These are phyloP conservation scores for Bubo blakistoni DNA, from an alignment of 2,113 vertebrate species.

Conservation along the genomic window DNA sequence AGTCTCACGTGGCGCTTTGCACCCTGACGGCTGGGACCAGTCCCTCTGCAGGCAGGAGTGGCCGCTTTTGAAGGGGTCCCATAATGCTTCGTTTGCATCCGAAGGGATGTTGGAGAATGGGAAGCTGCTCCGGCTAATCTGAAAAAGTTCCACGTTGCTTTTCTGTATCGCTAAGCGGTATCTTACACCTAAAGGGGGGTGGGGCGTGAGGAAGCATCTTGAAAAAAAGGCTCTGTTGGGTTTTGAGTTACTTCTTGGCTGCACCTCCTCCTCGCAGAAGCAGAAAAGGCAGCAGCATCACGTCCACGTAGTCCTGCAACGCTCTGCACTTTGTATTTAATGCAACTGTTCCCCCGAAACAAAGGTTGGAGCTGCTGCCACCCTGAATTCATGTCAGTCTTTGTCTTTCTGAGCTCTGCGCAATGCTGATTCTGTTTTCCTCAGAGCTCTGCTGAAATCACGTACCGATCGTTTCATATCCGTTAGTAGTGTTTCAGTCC, in stretches of 20 bases:
- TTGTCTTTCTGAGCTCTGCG: not conserved
- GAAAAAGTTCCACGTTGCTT: not conserved
- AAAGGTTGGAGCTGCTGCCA: slow-evolving; percentile 18
- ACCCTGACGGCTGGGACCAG: not conserved
- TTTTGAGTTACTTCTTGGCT: not conserved
- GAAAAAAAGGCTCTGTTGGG: not conserved
- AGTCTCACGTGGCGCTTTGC: slow-evolving; percentile 34
- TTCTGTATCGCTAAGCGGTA: not conserved
- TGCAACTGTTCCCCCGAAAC: not conserved
- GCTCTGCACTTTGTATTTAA: not conserved
- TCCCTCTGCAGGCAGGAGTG: not conserved
- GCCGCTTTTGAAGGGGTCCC: not conserved
- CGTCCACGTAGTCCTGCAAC: not conserved
- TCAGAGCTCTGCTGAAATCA: not conserved
- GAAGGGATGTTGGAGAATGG: not conserved
- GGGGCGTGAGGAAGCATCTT: not conserved
- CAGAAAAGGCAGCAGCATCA: not conserved
- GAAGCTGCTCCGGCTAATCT: not conserved
- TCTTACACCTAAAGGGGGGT: not conserved
- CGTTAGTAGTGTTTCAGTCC: not conserved
- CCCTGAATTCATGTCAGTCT: not conserved
- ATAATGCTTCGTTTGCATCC: not conserved
- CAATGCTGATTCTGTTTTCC: not conserved
- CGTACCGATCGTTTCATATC: not conserved
- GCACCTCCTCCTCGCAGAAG: not conserved